Evolutionary conservation across 2,797 vertebrate species (phyloP).

Genomic region (Lagorchestes hirsutus): DNA sequence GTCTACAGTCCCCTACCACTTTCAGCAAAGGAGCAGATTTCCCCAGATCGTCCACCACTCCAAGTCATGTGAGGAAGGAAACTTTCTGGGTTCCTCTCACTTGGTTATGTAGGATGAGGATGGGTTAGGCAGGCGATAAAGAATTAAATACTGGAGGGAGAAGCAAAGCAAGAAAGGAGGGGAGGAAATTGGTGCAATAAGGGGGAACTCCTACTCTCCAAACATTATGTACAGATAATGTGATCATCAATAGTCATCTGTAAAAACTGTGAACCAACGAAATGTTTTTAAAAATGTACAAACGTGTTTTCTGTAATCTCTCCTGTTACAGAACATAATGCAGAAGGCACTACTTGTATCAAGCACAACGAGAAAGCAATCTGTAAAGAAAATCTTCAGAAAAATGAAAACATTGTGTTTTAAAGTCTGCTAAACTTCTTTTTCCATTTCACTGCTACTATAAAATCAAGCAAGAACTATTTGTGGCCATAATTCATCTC

Average conservation of each 20-base stretch:
- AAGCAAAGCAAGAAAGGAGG: neutral
- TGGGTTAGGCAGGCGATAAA: neutral
- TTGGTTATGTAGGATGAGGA: neutral
- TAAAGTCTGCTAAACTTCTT: neutral
- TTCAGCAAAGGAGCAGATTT: neutral
- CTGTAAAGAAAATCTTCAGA: neutral
- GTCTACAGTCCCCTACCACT: neutral
- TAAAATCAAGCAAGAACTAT: neutral
- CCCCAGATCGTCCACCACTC: neutral
- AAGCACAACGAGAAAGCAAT: neutral
- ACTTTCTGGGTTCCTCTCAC: neutral
- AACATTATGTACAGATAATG: neutral
- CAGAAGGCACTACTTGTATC: neutral
- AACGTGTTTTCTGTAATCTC: neutral
- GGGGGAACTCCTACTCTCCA: neutral
- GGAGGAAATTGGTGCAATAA: neutral
- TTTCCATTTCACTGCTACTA: neutral
- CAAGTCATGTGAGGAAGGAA: neutral
- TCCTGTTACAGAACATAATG: neutral
- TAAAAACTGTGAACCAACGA: neutral
- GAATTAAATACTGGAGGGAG: neutral
- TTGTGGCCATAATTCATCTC: neutral
- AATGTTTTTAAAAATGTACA: neutral
- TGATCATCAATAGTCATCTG: neutral
- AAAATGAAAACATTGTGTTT: conserved; percentile 6